These are phyloP conservation scores for Phyllotis vaccarum DNA, from an alignment of 2,797 vertebrate species.

Conservation along the genomic window DNA sequence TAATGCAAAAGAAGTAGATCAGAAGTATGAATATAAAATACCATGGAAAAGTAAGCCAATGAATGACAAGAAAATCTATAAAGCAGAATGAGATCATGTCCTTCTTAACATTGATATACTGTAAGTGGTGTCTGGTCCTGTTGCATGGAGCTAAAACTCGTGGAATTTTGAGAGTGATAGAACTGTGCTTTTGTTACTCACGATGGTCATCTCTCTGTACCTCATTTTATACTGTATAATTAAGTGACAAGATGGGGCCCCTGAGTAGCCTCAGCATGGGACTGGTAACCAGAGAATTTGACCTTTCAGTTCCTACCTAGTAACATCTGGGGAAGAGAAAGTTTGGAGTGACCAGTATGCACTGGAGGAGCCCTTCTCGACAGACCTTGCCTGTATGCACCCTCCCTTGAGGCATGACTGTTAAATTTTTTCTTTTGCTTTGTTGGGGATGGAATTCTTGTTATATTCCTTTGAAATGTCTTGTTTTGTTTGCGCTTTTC, in stretches of 20 bases:
- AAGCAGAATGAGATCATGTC: constrained; percentile 12
- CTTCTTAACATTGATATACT: background rate
- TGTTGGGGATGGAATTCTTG: background rate
- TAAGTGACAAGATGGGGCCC: background rate
- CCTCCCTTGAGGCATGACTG: background rate
- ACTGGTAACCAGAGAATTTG: background rate
- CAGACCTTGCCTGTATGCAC: background rate
- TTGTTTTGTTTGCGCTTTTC: background rate
- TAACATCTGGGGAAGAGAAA: background rate
- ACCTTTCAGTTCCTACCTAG: background rate
- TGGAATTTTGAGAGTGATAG: background rate
- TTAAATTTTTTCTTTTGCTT: background rate
- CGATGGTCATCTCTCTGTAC: background rate
- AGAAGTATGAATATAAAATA: constrained; percentile 26
- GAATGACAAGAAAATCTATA: background rate
- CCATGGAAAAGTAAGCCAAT: background rate
- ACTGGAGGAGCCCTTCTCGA: background rate
- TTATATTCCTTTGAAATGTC: background rate
- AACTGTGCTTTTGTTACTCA: background rate
- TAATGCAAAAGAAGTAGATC: constrained; percentile 56
- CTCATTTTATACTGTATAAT: background rate
- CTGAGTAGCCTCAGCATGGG: background rate
- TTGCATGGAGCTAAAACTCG: background rate
- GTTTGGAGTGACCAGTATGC: background rate
- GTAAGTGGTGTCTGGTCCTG: background rate